A percentile compares a stretch with the other conserved stretches of the same genome.
phyloP scores from a whole-genome alignment of 2,113 vertebrate species.

The Hyperopisus bebe region DNA sequence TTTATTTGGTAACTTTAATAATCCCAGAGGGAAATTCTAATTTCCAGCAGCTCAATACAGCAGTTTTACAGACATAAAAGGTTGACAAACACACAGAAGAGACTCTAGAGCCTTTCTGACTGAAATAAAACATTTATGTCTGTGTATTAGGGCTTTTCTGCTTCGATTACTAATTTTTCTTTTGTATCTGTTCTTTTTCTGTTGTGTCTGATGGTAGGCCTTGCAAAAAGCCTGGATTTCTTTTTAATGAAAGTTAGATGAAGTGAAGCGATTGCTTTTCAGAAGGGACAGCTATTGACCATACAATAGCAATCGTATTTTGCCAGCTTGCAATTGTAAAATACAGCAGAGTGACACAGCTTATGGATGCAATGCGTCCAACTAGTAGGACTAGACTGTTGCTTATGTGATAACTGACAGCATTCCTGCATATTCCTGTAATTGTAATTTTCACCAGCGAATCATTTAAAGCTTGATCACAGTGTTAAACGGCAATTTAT shows the following conservation, averaged over 20 bases:
- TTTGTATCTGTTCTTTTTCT: background rate
- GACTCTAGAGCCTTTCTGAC: background rate
- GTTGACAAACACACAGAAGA: too few relatives aligned
- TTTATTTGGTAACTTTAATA: too few relatives aligned
- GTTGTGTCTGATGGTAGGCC: background rate
- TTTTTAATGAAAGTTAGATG: background rate
- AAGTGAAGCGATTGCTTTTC: background rate
- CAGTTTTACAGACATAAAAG: too few relatives aligned
- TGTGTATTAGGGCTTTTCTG: background rate
- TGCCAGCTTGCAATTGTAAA: background rate
- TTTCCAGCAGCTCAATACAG: too few relatives aligned
- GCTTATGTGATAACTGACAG: background rate
- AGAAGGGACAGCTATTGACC: background rate
- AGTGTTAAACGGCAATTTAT: background rate
- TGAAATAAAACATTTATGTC: background rate
- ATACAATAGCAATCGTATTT: background rate
- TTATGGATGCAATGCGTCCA: background rate
- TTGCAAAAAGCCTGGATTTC: background rate
- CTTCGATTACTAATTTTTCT: background rate
- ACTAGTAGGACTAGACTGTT: background rate
- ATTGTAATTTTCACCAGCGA: background rate
- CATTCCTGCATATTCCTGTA: background rate
- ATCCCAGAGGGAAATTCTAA: too few relatives aligned
- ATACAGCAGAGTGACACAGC: background rate
- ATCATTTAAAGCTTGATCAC: background rate